phyloP scores from a whole-genome alignment of 2,797 vertebrate genomes.

The Peromyscus nudipes region DNA sequence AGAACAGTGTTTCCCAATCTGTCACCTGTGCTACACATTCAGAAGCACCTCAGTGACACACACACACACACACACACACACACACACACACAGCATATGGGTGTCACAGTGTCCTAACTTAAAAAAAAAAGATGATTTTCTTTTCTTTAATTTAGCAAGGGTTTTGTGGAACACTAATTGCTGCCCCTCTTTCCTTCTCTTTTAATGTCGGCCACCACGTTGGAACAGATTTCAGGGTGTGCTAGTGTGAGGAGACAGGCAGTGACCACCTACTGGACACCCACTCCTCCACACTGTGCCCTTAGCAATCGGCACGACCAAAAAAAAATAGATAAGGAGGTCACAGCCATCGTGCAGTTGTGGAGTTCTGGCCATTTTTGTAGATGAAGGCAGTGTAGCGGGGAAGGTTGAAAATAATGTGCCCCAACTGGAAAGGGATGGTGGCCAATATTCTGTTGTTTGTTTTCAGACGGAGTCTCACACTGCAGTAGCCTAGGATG shows the following conservation, averaged over 20 bases:
- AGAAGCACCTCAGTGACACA: background rate
- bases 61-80: background rate
- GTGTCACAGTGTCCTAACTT: background rate
- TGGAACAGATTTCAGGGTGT: background rate
- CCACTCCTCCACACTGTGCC: fast-evolving
- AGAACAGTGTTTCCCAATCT: background rate
- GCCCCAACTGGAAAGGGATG: background rate
- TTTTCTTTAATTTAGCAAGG: background rate
- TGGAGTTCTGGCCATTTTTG: background rate
- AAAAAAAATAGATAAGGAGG: background rate
- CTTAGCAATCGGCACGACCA: background rate
- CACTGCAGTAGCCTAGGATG: background rate
- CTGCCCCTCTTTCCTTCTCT: background rate
- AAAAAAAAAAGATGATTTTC: background rate
- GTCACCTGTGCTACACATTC: background rate
- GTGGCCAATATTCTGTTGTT: background rate
- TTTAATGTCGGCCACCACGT: too few species aligned
- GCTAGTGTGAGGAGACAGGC: background rate
- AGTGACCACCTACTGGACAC: background rate
- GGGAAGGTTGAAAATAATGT: background rate
- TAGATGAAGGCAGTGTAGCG: background rate
- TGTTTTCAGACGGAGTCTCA: background rate
- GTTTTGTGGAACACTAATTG: background rate
- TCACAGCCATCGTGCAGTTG: fast-evolving
- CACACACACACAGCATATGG: too few species aligned